Conservation (phyloP, 2,888 invertebrate genomes). For the Anaspis maculata region DNA sequence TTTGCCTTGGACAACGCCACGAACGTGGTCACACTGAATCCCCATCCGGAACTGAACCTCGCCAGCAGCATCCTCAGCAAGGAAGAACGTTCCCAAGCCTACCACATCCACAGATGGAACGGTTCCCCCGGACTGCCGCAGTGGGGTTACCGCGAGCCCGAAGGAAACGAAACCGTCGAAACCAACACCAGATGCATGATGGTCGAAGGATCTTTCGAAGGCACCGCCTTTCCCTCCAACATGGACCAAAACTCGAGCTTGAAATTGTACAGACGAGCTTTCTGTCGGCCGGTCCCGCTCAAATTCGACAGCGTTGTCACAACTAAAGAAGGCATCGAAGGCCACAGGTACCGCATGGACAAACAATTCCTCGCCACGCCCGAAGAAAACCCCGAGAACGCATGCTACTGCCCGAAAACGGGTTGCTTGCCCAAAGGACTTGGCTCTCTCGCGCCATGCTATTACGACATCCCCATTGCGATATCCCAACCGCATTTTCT, state of each 20-base stretch:
- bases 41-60: conserved; percentile 26
- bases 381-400: conserved; percentile 49
- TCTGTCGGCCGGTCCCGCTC: conserved; percentile 63
- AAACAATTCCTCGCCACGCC: conserved; percentile 52
- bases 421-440: conserved; percentile 65
- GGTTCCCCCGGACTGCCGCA: conserved; percentile 55
- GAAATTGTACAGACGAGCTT: conserved; percentile 61
- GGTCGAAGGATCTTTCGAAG: conserved; percentile 62
- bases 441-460: conserved; percentile 46
- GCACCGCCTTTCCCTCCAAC: conserved; percentile 58
- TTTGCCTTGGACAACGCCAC: conserved; percentile 51
- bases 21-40: conserved; percentile 49
- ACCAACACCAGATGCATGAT: conserved; percentile 56
- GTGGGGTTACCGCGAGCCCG: conserved; percentile 53
- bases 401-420: conserved; percentile 57
- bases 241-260: conserved; percentile 49
- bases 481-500: conserved; percentile 56
- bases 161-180: conserved; percentile 19
- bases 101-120: conserved; percentile 55
- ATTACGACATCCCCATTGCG: conserved; percentile 60
- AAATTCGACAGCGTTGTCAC: conserved; percentile 36
- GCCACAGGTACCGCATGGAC: conserved; percentile 52
- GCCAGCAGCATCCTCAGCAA: conserved; percentile 21
- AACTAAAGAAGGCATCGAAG: conserved; percentile 48
- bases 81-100: conserved; percentile 36